Conservation (phyloP, 2,888 invertebrate species). For the Parascotia fuliginaria region DNA sequence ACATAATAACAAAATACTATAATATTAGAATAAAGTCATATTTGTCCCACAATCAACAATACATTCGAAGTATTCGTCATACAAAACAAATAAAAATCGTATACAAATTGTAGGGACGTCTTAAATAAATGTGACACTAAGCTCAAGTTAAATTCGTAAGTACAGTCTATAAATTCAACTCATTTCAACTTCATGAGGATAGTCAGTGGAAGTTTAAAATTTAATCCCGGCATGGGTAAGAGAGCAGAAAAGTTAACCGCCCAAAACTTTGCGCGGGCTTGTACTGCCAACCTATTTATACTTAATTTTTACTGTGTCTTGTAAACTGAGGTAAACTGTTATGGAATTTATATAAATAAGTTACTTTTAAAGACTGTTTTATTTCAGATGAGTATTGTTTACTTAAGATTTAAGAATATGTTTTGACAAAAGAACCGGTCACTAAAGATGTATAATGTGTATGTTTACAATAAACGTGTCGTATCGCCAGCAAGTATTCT, state of each 20-base stretch:
- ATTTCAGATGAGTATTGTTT: too few species aligned
- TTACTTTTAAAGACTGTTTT: too few species aligned
- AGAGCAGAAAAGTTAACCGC: conserved; percentile 76
- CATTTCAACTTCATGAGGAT: conserved; percentile 74
- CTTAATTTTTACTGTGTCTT: conserved; percentile 34
- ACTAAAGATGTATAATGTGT: too few species aligned
- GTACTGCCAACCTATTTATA: conserved; percentile 41
- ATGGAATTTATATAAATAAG: conserved; percentile 1
- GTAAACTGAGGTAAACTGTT: conserved; percentile 4
- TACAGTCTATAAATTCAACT: conserved; percentile 69
- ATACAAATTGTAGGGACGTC: conserved; percentile 5
- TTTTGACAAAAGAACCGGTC: too few species aligned
- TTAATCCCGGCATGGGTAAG: conserved; percentile 73
- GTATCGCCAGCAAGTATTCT: too few species aligned
- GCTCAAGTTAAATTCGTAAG: conserved; percentile 53
- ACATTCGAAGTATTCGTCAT: not conserved
- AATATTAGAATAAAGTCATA: too few species aligned
- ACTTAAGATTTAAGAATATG: too few species aligned
- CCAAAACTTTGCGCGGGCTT: conserved; percentile 62
- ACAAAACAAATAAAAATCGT: not conserved
- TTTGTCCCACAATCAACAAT: too few species aligned
- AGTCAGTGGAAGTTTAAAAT: conserved; percentile 77
- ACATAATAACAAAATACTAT: too few species aligned
- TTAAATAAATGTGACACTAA: conserved; percentile 36
- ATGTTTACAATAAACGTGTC: too few species aligned